These are phyloP conservation scores for Trichogramma dendrolimi DNA, from an alignment of 2,888 invertebrate genomes.

Conservation along the genomic window DNA sequence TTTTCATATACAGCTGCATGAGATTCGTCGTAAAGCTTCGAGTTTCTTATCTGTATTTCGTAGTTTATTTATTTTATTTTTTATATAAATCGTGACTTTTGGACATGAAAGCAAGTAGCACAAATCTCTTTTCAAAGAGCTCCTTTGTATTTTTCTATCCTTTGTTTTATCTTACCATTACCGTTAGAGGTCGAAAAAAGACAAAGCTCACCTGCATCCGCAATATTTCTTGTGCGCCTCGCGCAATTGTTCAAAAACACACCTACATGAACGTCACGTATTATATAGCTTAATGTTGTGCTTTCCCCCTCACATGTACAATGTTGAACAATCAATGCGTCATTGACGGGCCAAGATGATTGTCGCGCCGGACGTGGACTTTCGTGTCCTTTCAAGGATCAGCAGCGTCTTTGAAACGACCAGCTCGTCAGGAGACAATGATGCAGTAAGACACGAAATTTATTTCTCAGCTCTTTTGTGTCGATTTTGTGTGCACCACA, in stretches of 20 bases:
- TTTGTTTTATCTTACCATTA: background rate
- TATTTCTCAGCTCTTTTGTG: too few relatives aligned
- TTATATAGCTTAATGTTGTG: background rate
- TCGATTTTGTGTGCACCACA: too few relatives aligned
- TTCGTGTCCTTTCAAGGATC: background rate
- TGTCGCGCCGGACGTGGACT: constrained; percentile 10
- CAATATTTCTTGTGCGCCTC: constrained; percentile 1
- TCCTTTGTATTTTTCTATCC: too few relatives aligned
- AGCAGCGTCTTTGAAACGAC: background rate
- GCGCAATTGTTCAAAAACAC: background rate
- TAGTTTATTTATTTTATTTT: too few relatives aligned
- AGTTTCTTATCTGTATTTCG: too few relatives aligned
- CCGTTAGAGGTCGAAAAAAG: background rate
- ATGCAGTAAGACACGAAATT: background rate
- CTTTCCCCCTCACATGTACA: background rate
- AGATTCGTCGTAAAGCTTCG: too few relatives aligned
- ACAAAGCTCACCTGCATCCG: constrained; percentile 8
- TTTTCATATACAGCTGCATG: too few relatives aligned
- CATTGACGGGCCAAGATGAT: constrained; percentile 12
- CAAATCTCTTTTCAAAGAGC: too few relatives aligned
- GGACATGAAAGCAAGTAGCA: too few relatives aligned
- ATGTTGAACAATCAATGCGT: constrained; percentile 8
- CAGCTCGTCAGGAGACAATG: constrained; percentile 9
- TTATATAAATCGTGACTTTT: too few relatives aligned
- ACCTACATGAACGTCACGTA: constrained; percentile 6